Conservation (phyloP, 2,888 invertebrate species). For the Oxystoma pomonae region DNA sequence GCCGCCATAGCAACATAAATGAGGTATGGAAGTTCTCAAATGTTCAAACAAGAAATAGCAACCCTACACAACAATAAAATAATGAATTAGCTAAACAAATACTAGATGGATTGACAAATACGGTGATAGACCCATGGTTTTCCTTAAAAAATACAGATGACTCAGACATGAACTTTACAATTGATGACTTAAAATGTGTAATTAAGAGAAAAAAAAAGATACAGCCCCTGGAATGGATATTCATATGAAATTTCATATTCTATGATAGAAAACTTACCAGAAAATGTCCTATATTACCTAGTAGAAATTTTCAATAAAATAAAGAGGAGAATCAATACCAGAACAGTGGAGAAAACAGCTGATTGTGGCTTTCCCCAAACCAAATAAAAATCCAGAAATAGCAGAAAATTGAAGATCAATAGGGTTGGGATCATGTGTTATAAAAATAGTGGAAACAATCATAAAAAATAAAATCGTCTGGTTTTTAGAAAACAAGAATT, state of each 20-base stretch:
- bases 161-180: background rate
- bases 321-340: too few relatives aligned
- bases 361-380: too few relatives aligned
- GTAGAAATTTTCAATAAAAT: too few relatives aligned
- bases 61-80: background rate
- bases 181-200: background rate
- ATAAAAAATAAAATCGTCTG: too few relatives aligned
- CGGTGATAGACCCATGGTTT: background rate
- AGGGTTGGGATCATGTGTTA: too few relatives aligned
- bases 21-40: background rate
- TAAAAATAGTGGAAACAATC: too few relatives aligned
- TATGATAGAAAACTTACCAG: background rate
- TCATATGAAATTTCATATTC: background rate
- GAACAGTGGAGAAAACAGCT: too few relatives aligned
- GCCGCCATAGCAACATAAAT: background rate
- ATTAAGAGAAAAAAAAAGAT: background rate
- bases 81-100: background rate
- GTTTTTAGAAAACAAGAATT: too few relatives aligned
- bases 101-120: background rate
- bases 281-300: too few relatives aligned
- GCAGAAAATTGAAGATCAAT: too few relatives aligned
- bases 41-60: background rate
- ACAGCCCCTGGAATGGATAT: background rate
- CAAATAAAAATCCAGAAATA: too few relatives aligned
- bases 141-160: background rate